Conservation (phyloP, 2,888 invertebrate genomes). For the Philaethria dido region DNA sequence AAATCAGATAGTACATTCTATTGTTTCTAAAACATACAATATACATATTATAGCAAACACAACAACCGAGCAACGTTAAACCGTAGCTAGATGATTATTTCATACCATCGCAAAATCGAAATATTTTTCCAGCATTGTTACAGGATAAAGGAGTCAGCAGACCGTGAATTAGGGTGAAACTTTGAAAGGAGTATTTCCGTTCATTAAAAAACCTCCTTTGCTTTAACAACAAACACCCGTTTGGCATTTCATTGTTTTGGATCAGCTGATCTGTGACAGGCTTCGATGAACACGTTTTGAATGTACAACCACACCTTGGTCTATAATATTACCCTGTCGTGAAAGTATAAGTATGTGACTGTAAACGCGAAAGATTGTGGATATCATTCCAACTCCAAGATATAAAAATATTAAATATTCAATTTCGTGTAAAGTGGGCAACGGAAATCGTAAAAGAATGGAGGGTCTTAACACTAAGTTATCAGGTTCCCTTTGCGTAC, state of each 20-base stretch:
- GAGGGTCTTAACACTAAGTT: too few species aligned
- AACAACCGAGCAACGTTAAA: not conserved
- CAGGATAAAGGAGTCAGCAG: conserved; percentile 32
- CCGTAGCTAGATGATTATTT: conserved; percentile 6
- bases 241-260: conserved; percentile 36
- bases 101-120: conserved; percentile 4
- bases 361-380: too few species aligned
- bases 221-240: conserved; percentile 35
- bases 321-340: too few species aligned
- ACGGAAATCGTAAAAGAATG: too few species aligned
- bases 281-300: conserved; percentile 1
- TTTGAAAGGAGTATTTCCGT: conserved; percentile 35
- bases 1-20: too few species aligned
- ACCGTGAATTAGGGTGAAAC: conserved; percentile 34
- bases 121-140: conserved; percentile 15
- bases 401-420: too few species aligned
- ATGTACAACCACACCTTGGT: not conserved
- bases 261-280: conserved; percentile 34
- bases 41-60: not conserved
- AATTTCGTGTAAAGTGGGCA: too few species aligned
- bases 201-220: conserved; percentile 54
- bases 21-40: too few species aligned
- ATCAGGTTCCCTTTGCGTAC: too few species aligned
- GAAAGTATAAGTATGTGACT: too few species aligned
- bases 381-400: too few species aligned